Percentiles rank a stretch among this genome's conserved stretches.
Conservation (phyloP, 2,888 invertebrate species). For the Leucophora obtusa region DNA sequence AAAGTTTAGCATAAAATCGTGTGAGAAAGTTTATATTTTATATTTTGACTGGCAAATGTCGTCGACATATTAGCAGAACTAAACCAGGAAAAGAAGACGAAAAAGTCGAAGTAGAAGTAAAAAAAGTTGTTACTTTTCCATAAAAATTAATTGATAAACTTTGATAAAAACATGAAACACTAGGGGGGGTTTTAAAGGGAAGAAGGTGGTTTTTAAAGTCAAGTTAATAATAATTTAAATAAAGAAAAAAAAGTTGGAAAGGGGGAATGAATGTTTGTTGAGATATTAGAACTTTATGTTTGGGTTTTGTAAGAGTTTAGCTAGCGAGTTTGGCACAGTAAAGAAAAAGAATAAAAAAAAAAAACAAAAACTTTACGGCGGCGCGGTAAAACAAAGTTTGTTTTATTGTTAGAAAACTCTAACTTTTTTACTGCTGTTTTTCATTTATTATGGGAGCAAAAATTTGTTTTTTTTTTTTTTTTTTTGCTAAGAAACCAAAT, state of each 20-base stretch:
- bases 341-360: slow-evolving; percentile 46
- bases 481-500: slow-evolving; percentile 50
- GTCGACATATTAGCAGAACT: slow-evolving; percentile 34
- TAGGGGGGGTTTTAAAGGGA: slow-evolving; percentile 20
- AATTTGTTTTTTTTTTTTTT: slow-evolving; percentile 32
- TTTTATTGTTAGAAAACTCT: slow-evolving; percentile 66
- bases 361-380: slow-evolving; percentile 61
- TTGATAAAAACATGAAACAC: slow-evolving; percentile 65
- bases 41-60: slow-evolving; percentile 34
- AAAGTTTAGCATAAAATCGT: slow-evolving; percentile 25
- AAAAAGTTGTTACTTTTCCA: slow-evolving; percentile 58
- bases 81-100: slow-evolving; percentile 42
- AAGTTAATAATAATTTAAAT: slow-evolving; percentile 68
- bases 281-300: slow-evolving; percentile 67
- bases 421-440: slow-evolving; percentile 65
- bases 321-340: slow-evolving; percentile 65
- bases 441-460: slow-evolving; percentile 57
- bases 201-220: slow-evolving; percentile 44
- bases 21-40: slow-evolving; percentile 46
- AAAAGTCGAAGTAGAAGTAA: not conserved
- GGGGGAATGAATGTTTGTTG: slow-evolving; percentile 24
- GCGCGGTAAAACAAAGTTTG: slow-evolving; percentile 68
- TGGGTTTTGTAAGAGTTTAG: slow-evolving; percentile 63
- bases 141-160: slow-evolving; percentile 70
- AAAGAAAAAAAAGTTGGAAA: slow-evolving; percentile 55